Conservation (phyloP, 2,113 vertebrate genomes). For the Pelmatolapia mariae region DNA sequence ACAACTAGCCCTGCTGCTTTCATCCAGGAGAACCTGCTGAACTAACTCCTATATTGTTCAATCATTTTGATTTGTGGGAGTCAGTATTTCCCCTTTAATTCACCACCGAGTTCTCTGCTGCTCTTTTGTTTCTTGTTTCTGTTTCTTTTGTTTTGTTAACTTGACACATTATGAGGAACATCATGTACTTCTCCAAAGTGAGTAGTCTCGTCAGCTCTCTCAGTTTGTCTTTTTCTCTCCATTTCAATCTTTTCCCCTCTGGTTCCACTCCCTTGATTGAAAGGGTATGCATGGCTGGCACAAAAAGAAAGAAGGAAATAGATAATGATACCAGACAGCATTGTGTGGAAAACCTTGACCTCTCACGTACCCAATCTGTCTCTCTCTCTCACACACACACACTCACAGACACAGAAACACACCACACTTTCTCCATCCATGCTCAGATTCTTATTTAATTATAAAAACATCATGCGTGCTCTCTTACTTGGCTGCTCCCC, state of each 20-base stretch:
- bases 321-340: constrained; percentile 45
- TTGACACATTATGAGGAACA: not conserved
- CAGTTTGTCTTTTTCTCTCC: not conserved
- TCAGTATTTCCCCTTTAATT: not conserved
- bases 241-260: not conserved
- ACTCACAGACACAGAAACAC: not conserved
- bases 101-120: not conserved
- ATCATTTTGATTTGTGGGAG: not conserved
- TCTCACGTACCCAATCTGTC: constrained; percentile 33
- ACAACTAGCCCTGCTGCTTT: not conserved
- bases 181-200: not conserved
- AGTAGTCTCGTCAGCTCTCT: not conserved
- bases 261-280: constrained; percentile 42
- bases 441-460: not conserved
- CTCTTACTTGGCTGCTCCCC: not conserved
- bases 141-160: not conserved
- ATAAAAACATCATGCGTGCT: not conserved
- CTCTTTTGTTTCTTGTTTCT: not conserved
- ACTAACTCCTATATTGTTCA: not conserved
- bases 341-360: constrained; percentile 61
- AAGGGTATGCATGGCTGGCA: constrained; percentile 53
- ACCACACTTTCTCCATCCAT: not conserved
- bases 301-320: constrained; percentile 49
- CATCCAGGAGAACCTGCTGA: not conserved
- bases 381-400: not conserved